Percentiles rank a stretch among this genome's conserved stretches.
These are phyloP conservation scores for Tanypteryx hageni DNA, from an alignment of 2,888 invertebrate species.

Conservation along the genomic window DNA sequence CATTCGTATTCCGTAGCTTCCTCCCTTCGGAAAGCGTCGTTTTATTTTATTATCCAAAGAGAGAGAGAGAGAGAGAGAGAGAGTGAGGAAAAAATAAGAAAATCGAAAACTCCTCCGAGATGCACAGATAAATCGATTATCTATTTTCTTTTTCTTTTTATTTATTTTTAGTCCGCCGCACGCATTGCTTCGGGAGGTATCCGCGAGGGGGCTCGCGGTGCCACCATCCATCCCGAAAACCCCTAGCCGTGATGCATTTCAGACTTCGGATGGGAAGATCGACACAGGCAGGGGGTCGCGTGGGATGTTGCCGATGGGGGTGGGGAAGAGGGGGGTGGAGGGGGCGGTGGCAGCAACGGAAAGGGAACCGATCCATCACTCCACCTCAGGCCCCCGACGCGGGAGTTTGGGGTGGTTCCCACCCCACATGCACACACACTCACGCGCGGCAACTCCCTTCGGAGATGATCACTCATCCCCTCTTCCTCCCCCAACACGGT, in stretches of 20 bases:
- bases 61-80: no score
- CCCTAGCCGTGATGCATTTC: conserved; percentile 8
- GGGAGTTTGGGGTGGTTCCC: neutral
- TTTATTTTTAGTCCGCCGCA: neutral
- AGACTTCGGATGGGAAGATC: neutral
- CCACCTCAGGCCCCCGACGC: conserved; percentile 10
- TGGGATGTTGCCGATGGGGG: neutral
- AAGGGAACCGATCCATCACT: conserved; percentile 32
- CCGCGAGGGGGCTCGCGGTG: neutral
- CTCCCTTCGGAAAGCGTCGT: no score
- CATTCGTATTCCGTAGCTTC: no score
- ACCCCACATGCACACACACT: neutral
- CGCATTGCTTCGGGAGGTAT: neutral
- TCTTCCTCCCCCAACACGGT: neutral
- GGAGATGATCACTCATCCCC: conserved; percentile 30
- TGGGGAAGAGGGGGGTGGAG: neutral
- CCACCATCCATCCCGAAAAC: neutral
- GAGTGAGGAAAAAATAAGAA: no score
- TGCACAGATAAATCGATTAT: neutral
- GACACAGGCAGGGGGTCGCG: neutral
- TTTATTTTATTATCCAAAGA: no score
- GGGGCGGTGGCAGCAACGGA: neutral
- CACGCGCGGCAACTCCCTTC: neutral
- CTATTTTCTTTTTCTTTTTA: neutral
- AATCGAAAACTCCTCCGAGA: neutral